Conservation (phyloP, 2,888 invertebrate species). For the Lasiommata megera region DNA sequence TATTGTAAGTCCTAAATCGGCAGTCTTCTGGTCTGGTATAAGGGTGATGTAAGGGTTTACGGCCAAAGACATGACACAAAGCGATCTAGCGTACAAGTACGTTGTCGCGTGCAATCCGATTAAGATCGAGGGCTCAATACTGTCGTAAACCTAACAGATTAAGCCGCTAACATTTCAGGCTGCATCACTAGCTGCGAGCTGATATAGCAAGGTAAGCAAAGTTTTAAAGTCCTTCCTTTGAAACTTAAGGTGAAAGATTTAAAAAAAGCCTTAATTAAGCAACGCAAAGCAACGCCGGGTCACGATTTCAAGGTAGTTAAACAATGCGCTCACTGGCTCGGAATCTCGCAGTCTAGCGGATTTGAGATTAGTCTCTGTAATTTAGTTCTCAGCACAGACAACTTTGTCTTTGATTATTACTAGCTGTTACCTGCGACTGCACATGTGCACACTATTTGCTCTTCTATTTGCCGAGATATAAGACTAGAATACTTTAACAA, state of each 20-base stretch:
- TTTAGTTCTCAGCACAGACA: conserved; percentile 8
- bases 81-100: not conserved
- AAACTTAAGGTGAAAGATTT: too few species aligned
- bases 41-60: too few species aligned
- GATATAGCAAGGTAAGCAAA: too few species aligned
- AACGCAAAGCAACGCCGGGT: not conserved
- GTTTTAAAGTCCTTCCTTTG: too few species aligned
- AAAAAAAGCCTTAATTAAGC: not conserved
- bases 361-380: conserved; percentile 11
- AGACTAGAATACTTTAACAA: too few species aligned
- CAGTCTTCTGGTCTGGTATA: too few species aligned
- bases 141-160: too few species aligned
- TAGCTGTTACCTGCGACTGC: not conserved
- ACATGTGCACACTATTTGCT: not conserved
- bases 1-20: too few species aligned
- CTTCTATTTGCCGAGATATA: too few species aligned
- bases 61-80: not conserved
- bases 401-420: not conserved
- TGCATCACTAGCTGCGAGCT: too few species aligned
- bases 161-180: too few species aligned
- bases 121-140: too few species aligned
- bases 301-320: conserved; percentile 6
- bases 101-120: not conserved
- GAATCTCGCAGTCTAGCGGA: conserved; percentile 20
- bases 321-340: conserved; percentile 15